Evolutionary conservation across 2,113 vertebrate genomes (phyloP), one percentile per base, ranked within the genome.

Genomic region (Zosterops japonicus): DNA sequence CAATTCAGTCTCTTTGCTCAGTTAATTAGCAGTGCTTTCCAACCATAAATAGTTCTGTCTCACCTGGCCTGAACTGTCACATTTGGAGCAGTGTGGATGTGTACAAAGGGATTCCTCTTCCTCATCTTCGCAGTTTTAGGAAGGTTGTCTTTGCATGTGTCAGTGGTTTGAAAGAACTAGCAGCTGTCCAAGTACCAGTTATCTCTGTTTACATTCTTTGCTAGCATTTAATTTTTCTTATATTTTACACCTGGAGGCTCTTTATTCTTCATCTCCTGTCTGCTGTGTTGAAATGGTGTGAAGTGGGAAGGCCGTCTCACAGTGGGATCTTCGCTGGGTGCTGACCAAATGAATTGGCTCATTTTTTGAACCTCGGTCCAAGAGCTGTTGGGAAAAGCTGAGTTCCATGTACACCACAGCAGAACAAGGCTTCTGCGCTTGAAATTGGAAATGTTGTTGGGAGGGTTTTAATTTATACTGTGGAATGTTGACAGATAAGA

Each of bases 401-500:
- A 31, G 53, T 85, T 96, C 96, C 92, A 94, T 57, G 50, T 83
- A 94, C 92, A 96, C 95, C 82, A 39, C 92, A 94, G 92, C 82
- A 90, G 57, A 88, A 55, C 79, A 36, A 24, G 71, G 36, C 85
- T 95, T 91, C 85, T 83, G 71, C 6, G 0, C 59, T 93, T 83
- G 50, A 91, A 87, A 93, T 90, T 75, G 53, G 44, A 90, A 87
- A 64, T 76, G 57, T 76, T 91, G 56, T 64, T 94, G 88, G 87
- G 95, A 83, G 81, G 85, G 90, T 90, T 91, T 92, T 83, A 88
- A 95, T 93, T 96, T 94, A 92, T 42, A 88, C 67, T 46, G 75
- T 92, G 90, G 82, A 76, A 94, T 90, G 82, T 90, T 94, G 85
- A 95, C 94, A 92, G 88, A 93, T 95, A 92, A 95, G 92, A 96